phyloP scores from a whole-genome alignment of 2,113 vertebrate genomes.

The Muntiacus muntjak region DNA sequence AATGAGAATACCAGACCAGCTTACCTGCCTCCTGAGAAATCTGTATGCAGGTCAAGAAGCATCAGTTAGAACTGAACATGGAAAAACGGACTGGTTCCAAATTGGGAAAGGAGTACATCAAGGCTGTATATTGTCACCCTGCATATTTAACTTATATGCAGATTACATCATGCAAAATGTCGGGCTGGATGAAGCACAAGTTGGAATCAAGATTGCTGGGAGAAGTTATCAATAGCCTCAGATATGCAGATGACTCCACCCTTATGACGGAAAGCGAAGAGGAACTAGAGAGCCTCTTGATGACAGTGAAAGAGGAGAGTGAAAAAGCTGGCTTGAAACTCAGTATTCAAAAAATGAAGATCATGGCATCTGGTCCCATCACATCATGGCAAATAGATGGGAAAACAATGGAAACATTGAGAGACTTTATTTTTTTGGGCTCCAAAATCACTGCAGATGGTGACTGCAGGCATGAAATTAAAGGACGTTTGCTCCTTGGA shows the following conservation, averaged over 20 bases:
- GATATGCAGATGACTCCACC: background rate
- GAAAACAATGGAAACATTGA: background rate
- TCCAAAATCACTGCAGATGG: background rate
- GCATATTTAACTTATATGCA: background rate
- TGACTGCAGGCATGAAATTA: background rate
- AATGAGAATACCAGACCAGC: background rate
- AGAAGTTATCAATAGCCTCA: background rate
- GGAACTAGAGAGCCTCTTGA: background rate
- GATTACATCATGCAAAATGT: background rate
- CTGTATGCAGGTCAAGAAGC: background rate
- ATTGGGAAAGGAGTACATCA: background rate
- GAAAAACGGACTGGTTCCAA: background rate
- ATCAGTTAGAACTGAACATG: background rate
- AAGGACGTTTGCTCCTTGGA: background rate
- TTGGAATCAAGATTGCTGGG: background rate
- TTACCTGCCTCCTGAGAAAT: background rate
- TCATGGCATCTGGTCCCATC: background rate
- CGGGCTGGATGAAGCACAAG: background rate
- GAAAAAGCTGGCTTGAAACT: background rate
- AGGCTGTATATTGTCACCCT: background rate
- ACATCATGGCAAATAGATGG: background rate
- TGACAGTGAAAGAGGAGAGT: background rate
- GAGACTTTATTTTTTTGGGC: background rate
- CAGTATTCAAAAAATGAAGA: background rate
- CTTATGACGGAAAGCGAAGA: background rate